Evolutionary conservation across 1,140 invertebrate genomes (phyloP).

Genomic region (Euborellia annulipes): DNA sequence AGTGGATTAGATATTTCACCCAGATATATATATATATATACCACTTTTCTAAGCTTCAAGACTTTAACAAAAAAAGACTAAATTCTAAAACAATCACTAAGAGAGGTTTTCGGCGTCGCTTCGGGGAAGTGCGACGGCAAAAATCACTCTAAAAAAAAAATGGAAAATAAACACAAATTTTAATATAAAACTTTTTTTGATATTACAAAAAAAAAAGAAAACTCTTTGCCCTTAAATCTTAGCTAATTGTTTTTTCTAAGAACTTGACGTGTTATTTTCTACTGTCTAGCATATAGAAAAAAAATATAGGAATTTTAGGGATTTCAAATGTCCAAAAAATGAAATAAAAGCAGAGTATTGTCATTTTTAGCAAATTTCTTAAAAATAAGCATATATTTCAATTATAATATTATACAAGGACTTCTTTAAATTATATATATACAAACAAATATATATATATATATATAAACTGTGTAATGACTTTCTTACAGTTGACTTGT

Average conservation of each 20-base stretch:
- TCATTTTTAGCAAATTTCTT: constrained; percentile 13
- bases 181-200: no score
- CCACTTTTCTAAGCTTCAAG: neutral
- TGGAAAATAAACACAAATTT: no score
- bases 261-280: constrained; percentile 6
- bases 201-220: no score
- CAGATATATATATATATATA: constrained; percentile 1
- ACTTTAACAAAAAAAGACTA: no score
- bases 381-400: constrained; percentile 21
- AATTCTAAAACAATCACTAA: no score
- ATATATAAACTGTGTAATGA: constrained; percentile 10
- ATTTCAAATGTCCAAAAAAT: neutral
- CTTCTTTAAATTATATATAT: constrained; percentile 23
- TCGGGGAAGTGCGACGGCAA: no score
- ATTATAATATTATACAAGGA: constrained; percentile 25
- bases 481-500: no score
- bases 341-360: no score
- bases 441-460: constrained; percentile 19
- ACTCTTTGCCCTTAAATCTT: no score
- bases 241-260: no score
- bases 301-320: constrained; percentile 1
- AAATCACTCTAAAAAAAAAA: no score
- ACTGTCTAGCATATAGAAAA: neutral
- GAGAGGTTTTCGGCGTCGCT: no score
- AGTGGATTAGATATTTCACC: neutral